A percentile compares a stretch with the other conserved stretches of the same genome.
These are phyloP conservation scores for Patiria pectinifera DNA, from an alignment of 53 echinoderm and acorn worm genomes.

Conservation along the genomic window DNA sequence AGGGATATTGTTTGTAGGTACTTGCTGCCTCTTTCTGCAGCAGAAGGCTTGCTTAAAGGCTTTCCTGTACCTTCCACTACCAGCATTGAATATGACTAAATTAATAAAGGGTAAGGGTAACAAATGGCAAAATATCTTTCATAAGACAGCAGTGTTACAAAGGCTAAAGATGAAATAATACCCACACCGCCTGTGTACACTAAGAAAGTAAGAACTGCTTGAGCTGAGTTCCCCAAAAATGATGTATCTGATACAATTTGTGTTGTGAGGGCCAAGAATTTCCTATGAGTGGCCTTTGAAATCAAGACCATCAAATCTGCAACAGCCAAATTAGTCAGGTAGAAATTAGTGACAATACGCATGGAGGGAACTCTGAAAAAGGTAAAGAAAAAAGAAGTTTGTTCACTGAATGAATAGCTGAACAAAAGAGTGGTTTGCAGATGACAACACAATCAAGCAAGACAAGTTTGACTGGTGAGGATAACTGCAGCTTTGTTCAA, in stretches of 20 bases:
- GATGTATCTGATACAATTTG: neutral
- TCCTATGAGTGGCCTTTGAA: neutral
- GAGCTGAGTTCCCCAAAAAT: neutral
- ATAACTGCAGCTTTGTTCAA: too few species aligned
- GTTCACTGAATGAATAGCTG: too few species aligned
- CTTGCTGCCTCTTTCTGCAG: conserved; percentile 9
- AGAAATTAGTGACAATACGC: neutral
- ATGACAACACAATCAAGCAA: too few species aligned
- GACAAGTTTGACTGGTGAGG: too few species aligned
- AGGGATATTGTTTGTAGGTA: neutral
- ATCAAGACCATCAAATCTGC: neutral
- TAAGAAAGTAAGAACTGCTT: neutral
- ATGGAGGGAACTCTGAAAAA: neutral
- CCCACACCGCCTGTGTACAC: neutral
- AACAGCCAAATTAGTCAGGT: neutral
- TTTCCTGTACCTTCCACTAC: neutral
- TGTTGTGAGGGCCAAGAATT: neutral
- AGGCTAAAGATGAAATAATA: neutral
- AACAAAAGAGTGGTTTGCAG: too few species aligned
- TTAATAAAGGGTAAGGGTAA: neutral
- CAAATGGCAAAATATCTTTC: conserved; percentile 11
- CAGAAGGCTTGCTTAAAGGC: conserved; percentile 1
- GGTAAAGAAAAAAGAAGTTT: conserved; percentile 11
- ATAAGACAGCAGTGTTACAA: neutral
- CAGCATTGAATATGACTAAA: neutral